Conservation (phyloP, 2,797 vertebrate genomes). For the Acanthurus leucopareius region DNA sequence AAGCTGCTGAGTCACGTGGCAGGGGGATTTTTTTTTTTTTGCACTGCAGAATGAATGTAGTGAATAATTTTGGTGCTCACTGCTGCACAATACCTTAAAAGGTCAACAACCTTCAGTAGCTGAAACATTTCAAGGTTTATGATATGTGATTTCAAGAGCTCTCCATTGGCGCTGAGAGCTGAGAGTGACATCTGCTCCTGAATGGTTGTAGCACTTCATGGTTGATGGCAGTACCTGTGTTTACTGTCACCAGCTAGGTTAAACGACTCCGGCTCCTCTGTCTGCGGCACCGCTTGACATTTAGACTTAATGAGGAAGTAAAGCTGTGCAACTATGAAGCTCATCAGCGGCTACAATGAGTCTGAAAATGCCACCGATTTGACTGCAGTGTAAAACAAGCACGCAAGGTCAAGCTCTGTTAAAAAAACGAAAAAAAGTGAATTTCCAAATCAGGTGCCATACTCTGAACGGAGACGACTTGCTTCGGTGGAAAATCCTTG, state of each 20-base stretch:
- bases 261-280: slow-evolving; percentile 49
- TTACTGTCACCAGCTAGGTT: slow-evolving; percentile 51
- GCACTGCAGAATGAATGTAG: slow-evolving; percentile 27
- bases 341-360: slow-evolving; percentile 50
- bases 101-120: slow-evolving; percentile 25
- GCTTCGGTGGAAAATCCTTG: slow-evolving; percentile 32
- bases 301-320: slow-evolving; percentile 65
- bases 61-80: slow-evolving; percentile 1
- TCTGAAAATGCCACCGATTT: slow-evolving; percentile 61
- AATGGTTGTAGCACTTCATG: slow-evolving; percentile 23
- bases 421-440: neutral
- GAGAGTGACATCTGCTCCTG: slow-evolving; percentile 53
- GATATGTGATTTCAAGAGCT: slow-evolving; percentile 43
- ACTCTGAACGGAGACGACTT: neutral
- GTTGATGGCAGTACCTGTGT: slow-evolving; percentile 51
- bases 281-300: slow-evolving; percentile 63
- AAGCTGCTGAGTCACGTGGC: slow-evolving; percentile 54
- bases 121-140: slow-evolving; percentile 37
- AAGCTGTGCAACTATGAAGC: slow-evolving; percentile 53
- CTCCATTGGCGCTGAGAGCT: slow-evolving; percentile 9
- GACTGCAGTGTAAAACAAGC: slow-evolving; percentile 54
- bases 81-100: slow-evolving; percentile 9
- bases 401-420: slow-evolving; percentile 40
- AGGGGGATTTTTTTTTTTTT: neutral
- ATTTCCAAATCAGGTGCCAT: slow-evolving; percentile 34